phyloP scores from a whole-genome alignment of 2,797 vertebrate species.

The Rhadinocentrus ornatus region DNA sequence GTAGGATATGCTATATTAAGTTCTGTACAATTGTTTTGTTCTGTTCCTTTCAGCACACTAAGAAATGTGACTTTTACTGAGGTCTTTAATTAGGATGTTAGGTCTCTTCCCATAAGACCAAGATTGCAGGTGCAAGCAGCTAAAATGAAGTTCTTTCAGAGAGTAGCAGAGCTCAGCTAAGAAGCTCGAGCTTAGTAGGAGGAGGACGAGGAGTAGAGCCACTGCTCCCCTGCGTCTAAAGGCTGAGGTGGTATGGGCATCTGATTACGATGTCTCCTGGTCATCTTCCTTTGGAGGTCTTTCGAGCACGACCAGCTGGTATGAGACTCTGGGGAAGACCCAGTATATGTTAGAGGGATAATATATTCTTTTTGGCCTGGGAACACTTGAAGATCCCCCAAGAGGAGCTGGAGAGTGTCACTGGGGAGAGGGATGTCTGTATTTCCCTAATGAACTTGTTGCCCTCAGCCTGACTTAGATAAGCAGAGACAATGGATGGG shows the following conservation, averaged over 20 bases:
- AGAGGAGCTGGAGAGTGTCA: neutral
- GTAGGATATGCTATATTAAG: too few relatives aligned
- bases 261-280: neutral
- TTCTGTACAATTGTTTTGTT: neutral
- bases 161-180: neutral
- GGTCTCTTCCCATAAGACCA: neutral
- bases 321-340: neutral
- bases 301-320: neutral
- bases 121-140: neutral
- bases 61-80: neutral
- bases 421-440: neutral
- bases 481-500: neutral
- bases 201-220: too few relatives aligned
- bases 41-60: neutral
- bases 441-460: neutral
- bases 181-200: neutral
- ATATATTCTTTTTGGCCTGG: too few relatives aligned
- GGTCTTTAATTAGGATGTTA: neutral
- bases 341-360: too few relatives aligned
- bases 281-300: neutral
- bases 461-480: neutral
- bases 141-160: neutral
- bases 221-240: too few relatives aligned
- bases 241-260: too few relatives aligned
- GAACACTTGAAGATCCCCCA: neutral